Percentiles rank a stretch among this genome's conserved stretches.
Evolutionary conservation across 2,113 vertebrate genomes (phyloP).

Genomic region (Passer montanus): DNA sequence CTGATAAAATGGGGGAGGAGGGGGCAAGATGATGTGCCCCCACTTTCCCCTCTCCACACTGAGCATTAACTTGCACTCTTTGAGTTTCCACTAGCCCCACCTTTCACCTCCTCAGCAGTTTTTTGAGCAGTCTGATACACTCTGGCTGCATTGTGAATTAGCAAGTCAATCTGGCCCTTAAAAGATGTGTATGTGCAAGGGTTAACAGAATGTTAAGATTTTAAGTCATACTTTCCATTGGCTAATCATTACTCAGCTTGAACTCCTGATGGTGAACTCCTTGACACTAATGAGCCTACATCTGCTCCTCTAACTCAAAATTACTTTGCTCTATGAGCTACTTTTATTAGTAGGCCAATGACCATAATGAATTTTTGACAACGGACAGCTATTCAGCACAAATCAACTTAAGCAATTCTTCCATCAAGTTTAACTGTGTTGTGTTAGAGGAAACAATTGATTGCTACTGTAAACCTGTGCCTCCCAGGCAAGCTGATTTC

Average conservation of each 20-base stretch:
- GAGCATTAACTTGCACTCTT: neutral
- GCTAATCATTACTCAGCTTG: constrained; percentile 17
- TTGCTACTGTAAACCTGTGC: neutral
- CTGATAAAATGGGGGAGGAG: neutral
- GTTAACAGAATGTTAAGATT: neutral
- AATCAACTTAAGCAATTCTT: constrained; percentile 34
- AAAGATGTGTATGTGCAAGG: neutral
- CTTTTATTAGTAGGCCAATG: constrained; percentile 42
- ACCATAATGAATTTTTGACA: constrained; percentile 54
- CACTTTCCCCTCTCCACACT: neutral
- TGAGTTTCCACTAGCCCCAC: neutral
- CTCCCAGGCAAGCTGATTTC: neutral
- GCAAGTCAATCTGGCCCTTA: neutral
- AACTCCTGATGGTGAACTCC: constrained; percentile 41
- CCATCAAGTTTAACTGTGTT: neutral
- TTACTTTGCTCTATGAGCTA: constrained; percentile 26
- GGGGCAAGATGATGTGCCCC: fast-evolving
- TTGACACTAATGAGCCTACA: constrained; percentile 51
- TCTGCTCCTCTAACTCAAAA: constrained; percentile 32
- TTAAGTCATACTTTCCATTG: constrained; percentile 8
- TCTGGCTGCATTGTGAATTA: neutral
- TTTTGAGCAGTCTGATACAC: neutral
- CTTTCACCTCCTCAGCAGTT: neutral
- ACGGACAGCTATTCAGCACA: constrained; percentile 18
- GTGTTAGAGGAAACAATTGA: constrained; percentile 56